Base-by-base conservation (phyloP, 1,140 invertebrate species). In the Drosophila prosaltans region DNA sequence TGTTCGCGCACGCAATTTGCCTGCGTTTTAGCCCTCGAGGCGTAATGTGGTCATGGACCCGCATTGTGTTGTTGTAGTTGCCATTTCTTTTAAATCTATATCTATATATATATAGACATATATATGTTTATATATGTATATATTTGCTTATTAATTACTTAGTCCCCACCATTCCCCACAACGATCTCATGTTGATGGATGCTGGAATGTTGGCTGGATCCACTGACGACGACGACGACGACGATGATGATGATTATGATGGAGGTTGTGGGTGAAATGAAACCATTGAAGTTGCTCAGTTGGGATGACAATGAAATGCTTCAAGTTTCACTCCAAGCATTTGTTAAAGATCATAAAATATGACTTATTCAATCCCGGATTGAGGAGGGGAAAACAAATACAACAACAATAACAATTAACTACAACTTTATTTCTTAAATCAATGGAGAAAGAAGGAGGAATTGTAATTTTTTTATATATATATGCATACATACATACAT, bases 191-290 rank as follows among this genome's bases (percentile, higher is more conserved):
- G 65, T 85, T 81, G 82, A 86, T 82, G 79, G 65, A 86, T 79
- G 79, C 21, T 48, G 16, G 41, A 40, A 40, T 40, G 39, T n/a
- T 59, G 72, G 65, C 69, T 68, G 39, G 55, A 28, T 66, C 32
- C 32, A 36, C 6, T 30, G 28, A 30, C 4, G 28, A 2, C 16
- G 16, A 16, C 16, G 16, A 16, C 16, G 16, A 16, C 16, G 16
- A 4, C 28, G 4, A 30, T 36, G 32, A 36, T 36, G 3, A 36
- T 36, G 6, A 36, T 11, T 16, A 69, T 61, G 63, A 78, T 84
- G 82, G 78, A 83, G 79, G 75, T 70, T 85, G 82, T 85, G 83
- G 82, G 82, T 82, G 83, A 85, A 88, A 76, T 82, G 77, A 82
- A 88, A 88, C 84, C 75, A 85, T 72, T 72, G 63, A 68, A 78